Percentiles rank a stretch among this genome's conserved stretches.
phyloP scores from a whole-genome alignment of 2,888 invertebrate genomes.

The Xylocampa areola region DNA sequence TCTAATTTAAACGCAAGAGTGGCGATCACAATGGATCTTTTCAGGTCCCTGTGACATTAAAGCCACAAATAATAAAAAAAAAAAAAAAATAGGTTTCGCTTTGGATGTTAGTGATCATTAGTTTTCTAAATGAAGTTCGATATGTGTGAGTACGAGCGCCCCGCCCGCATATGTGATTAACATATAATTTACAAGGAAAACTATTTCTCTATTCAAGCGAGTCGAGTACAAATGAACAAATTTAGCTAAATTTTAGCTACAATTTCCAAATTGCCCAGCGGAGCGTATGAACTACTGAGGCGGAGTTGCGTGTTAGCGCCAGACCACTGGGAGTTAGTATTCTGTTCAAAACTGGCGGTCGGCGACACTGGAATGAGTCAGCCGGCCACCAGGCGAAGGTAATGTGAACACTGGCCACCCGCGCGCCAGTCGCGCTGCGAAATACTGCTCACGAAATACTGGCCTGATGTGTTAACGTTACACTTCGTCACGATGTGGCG shows the following conservation, averaged over 20 bases:
- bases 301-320: conserved; percentile 83
- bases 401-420: conserved; percentile 75
- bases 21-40: too few species aligned
- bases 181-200: conserved; percentile 41
- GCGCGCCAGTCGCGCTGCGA: conserved; percentile 61
- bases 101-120: not conserved
- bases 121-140: not conserved
- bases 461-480: conserved; percentile 43
- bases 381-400: conserved; percentile 71
- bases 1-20: too few species aligned
- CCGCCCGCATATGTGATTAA: conserved; percentile 1
- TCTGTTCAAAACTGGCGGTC: conserved; percentile 75
- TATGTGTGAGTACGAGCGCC: conserved; percentile 4
- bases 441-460: conserved; percentile 67
- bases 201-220: conserved; percentile 44
- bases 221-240: conserved; percentile 60
- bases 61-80: too few species aligned
- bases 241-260: conserved; percentile 70
- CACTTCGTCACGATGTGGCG: conserved; percentile 47
- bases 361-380: conserved; percentile 76
- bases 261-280: conserved; percentile 78
- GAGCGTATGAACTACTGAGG: conserved; percentile 81
- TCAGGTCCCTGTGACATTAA: too few species aligned
- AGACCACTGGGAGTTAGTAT: conserved; percentile 75
- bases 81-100: too few species aligned